Conservation (phyloP, 2,113 vertebrate species). For the Cervus canadensis region DNA sequence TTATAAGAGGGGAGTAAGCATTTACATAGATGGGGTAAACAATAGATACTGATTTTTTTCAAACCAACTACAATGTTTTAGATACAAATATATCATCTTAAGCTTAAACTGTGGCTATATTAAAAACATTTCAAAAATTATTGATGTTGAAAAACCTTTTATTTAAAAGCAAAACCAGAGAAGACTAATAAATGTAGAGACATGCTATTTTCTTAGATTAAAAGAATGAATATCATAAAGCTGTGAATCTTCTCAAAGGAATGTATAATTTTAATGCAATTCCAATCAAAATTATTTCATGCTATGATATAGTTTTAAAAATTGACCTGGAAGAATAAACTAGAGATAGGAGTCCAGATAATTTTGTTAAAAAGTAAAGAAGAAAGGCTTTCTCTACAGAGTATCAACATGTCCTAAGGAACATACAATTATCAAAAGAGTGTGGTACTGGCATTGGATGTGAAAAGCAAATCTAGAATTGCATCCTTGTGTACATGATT, state of each 20-base stretch:
- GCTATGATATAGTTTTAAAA: slow-evolving; percentile 8
- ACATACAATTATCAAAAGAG: background rate
- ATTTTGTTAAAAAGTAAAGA: background rate
- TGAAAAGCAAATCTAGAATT: background rate
- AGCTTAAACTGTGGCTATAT: background rate
- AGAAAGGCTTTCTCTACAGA: background rate
- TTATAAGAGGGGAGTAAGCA: background rate
- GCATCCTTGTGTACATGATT: background rate
- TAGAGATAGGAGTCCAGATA: background rate
- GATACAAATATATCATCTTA: background rate
- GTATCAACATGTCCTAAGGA: background rate
- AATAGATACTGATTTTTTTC: background rate
- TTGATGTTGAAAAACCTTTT: background rate
- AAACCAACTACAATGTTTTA: background rate
- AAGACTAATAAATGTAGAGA: background rate
- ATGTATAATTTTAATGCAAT: background rate
- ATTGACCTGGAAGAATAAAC: background rate
- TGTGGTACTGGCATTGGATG: background rate
- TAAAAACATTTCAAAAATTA: background rate
- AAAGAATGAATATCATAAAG: background rate
- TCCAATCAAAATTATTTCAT: background rate
- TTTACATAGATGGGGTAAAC: background rate
- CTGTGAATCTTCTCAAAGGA: background rate
- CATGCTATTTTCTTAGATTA: background rate
- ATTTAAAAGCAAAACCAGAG: background rate